These are phyloP conservation scores for Neodiprion fabricii DNA, from an alignment of 1,140 invertebrate species.

Conservation along the genomic window DNA sequence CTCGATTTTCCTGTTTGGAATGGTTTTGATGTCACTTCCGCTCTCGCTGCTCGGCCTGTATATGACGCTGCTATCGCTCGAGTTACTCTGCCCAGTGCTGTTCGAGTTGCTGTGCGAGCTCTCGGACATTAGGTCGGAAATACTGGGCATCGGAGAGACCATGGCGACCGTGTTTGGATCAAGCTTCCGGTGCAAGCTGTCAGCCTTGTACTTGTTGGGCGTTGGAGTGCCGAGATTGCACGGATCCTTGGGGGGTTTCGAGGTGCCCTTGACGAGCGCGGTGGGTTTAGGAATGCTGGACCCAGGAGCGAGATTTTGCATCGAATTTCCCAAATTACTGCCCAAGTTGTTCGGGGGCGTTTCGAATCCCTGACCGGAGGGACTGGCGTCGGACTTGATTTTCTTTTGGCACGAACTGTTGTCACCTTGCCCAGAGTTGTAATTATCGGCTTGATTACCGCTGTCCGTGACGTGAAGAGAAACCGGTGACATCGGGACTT, in stretches of 20 bases:
- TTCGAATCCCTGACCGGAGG: neutral
- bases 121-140: slow-evolving; percentile 61
- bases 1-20: slow-evolving; percentile 65
- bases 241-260: slow-evolving; percentile 66
- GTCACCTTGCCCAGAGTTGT: slow-evolving; percentile 18
- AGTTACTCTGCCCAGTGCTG: slow-evolving; percentile 68
- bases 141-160: slow-evolving; percentile 77
- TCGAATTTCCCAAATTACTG: slow-evolving; percentile 42
- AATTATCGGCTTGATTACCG: neutral
- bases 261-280: slow-evolving; percentile 87
- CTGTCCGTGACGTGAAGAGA: neutral
- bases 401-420: slow-evolving; percentile 14
- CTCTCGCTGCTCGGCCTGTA: slow-evolving; percentile 73
- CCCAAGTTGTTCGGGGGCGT: slow-evolving; percentile 11
- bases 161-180: slow-evolving; percentile 71
- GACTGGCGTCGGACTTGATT: slow-evolving; percentile 8
- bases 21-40: slow-evolving; percentile 66
- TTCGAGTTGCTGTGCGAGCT: slow-evolving; percentile 67
- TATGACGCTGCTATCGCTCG: slow-evolving; percentile 73
- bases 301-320: slow-evolving; percentile 44
- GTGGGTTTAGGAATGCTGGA: slow-evolving; percentile 90
- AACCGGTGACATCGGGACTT: neutral
- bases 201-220: slow-evolving; percentile 45
- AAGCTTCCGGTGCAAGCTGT: slow-evolving; percentile 58
- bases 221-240: slow-evolving; percentile 37